These are phyloP conservation scores for Cyanoramphus novaezelandiae DNA, from an alignment of 2,113 vertebrate genomes.

Conservation along the genomic window DNA sequence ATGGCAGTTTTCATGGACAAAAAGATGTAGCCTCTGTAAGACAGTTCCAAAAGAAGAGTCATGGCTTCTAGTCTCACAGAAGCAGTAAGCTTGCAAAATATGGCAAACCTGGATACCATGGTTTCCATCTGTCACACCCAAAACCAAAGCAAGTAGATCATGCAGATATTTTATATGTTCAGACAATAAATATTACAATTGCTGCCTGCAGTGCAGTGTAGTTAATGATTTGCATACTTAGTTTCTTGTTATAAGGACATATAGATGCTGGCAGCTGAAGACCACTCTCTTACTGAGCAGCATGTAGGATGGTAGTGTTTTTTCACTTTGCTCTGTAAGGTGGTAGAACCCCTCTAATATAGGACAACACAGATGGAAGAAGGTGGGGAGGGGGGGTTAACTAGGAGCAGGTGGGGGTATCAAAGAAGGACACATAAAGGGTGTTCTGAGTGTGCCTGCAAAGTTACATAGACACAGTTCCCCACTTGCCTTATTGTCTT, in stretches of 20 bases:
- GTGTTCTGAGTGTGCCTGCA: neutral
- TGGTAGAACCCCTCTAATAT: neutral
- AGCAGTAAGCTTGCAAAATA: neutral
- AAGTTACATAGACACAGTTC: neutral
- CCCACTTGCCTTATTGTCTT: neutral
- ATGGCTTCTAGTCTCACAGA: neutral
- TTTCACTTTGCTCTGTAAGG: neutral
- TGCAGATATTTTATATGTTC: neutral
- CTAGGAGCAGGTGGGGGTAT: neutral
- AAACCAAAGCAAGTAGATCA: neutral
- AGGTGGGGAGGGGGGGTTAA: fast-evolving
- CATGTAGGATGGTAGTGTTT: neutral
- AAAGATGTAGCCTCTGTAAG: neutral
- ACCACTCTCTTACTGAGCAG: neutral
- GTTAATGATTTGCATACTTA: neutral
- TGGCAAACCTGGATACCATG: neutral
- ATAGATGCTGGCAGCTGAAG: neutral
- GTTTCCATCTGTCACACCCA: neutral
- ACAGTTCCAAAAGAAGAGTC: neutral
- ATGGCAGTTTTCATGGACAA: neutral
- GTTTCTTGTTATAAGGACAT: neutral
- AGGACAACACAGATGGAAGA: neutral
- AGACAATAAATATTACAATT: neutral
- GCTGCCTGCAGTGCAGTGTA: neutral
- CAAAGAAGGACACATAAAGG: neutral